Percentiles rank a stretch among this genome's conserved stretches.
Conservation (phyloP, 2,888 invertebrate species). For the Choristoneura rosaceana region DNA sequence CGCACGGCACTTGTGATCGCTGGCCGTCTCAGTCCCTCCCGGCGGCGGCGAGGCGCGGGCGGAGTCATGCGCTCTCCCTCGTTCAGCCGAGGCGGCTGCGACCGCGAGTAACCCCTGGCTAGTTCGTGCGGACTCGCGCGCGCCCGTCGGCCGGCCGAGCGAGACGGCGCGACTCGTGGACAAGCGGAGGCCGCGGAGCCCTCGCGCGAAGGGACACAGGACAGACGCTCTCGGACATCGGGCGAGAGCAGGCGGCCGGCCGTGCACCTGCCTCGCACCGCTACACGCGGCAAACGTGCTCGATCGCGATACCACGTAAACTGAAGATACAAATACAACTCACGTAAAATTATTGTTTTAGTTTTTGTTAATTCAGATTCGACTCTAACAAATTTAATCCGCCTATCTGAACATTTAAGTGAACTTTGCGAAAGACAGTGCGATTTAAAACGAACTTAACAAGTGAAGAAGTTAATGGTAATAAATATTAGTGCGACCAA, state of each 20-base stretch:
- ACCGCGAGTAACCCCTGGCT: slow-evolving; percentile 86
- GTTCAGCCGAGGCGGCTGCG: slow-evolving; percentile 77
- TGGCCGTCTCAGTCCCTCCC: slow-evolving; percentile 69
- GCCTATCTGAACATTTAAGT: slow-evolving; percentile 37
- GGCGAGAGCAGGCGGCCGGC: slow-evolving; percentile 85
- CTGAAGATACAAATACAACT: slow-evolving; percentile 64
- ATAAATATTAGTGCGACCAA: slow-evolving; percentile 65
- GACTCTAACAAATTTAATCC: slow-evolving; percentile 8
- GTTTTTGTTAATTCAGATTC: slow-evolving; percentile 40
- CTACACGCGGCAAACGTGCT: slow-evolving; percentile 71
- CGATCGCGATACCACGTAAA: slow-evolving; percentile 76
- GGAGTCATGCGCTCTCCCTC: slow-evolving; percentile 73
- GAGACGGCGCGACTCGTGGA: slow-evolving; percentile 80
- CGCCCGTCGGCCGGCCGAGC: slow-evolving; percentile 82
- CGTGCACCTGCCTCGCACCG: slow-evolving; percentile 80
- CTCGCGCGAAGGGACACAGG: slow-evolving; percentile 85
- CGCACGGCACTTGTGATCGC: slow-evolving; percentile 79
- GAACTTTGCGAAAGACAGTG: slow-evolving; percentile 59
- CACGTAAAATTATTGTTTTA: slow-evolving; percentile 4
- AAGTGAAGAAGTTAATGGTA: slow-evolving; percentile 71
- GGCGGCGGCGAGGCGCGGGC: slow-evolving; percentile 56
- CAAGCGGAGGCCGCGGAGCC: slow-evolving; percentile 81
- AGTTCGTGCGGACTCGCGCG: slow-evolving; percentile 84
- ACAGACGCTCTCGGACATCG: slow-evolving; percentile 86
- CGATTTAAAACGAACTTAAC: slow-evolving; percentile 61